These are phyloP conservation scores for Caerostris extrusa DNA, from an alignment of 1,140 invertebrate genomes.

Conservation along the genomic window DNA sequence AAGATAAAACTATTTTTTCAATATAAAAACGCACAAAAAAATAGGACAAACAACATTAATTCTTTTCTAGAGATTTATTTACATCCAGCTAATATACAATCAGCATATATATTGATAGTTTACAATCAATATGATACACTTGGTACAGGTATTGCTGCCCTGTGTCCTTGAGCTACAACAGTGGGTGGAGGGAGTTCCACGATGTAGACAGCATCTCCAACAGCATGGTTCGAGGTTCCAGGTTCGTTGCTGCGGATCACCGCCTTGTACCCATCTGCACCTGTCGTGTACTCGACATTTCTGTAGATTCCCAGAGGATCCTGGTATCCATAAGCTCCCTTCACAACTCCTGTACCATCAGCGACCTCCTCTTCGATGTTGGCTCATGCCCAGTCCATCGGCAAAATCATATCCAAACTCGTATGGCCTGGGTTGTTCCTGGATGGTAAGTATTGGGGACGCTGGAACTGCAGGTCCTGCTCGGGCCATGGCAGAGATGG, in stretches of 20 bases:
- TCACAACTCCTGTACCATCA: slow-evolving; percentile 69
- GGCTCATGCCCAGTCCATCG: slow-evolving; percentile 50
- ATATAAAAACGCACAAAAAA: background rate
- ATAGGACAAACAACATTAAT: background rate
- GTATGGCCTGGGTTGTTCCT: slow-evolving; percentile 61
- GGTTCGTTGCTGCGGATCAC: slow-evolving; percentile 77
- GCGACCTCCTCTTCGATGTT: slow-evolving; percentile 63
- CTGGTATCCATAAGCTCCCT: slow-evolving; percentile 67
- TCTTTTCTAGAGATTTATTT: background rate
- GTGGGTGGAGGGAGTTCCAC: slow-evolving; percentile 38
- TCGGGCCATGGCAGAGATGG: background rate
- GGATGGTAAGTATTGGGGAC: background rate
- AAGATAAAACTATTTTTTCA: too few species aligned
- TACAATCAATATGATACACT: background rate
- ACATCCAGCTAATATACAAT: background rate
- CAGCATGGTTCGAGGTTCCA: slow-evolving; percentile 56
- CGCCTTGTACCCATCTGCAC: slow-evolving; percentile 75
- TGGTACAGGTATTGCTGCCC: background rate
- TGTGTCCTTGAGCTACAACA: slow-evolving; percentile 20
- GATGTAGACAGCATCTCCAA: slow-evolving; percentile 83
- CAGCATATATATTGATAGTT: too few species aligned
- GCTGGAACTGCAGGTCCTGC: background rate
- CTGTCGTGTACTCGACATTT: slow-evolving; percentile 77
- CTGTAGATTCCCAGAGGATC: slow-evolving; percentile 71
- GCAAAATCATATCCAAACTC: slow-evolving; percentile 66